phyloP scores from a whole-genome alignment of 2,888 invertebrate genomes.

The Zaprionus lineosus region DNA sequence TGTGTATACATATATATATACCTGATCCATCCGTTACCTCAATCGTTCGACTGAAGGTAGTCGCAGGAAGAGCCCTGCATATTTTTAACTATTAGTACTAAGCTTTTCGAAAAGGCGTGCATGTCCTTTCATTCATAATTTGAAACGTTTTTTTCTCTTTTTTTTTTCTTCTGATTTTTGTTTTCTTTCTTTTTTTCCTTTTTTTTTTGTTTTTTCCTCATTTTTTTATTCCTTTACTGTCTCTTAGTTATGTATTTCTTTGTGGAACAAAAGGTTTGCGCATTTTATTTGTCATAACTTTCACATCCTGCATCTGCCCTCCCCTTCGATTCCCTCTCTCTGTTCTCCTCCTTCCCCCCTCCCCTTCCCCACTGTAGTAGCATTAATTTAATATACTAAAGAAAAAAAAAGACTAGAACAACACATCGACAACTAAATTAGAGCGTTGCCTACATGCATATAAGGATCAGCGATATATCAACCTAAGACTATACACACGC shows the following conservation, averaged over 20 bases:
- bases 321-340: conserved; percentile 6
- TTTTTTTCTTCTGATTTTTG: conserved; percentile 3
- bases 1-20: conserved; percentile 21
- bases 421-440: conserved; percentile 34
- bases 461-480: conserved; percentile 42
- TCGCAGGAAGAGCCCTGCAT: conserved; percentile 19
- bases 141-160: conserved; percentile 11
- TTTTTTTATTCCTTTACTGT: too few species aligned
- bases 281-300: conserved; percentile 64
- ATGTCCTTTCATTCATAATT: too few species aligned
- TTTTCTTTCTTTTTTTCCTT: background rate
- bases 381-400: conserved; percentile 25
- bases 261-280: conserved; percentile 58
- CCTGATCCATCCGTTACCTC: conserved; percentile 17
- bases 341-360: conserved; percentile 10
- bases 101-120: conserved; percentile 61
- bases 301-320: conserved; percentile 23
- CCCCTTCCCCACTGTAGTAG: conserved; percentile 12
- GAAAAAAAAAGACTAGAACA: conserved; percentile 12
- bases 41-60: too few species aligned
- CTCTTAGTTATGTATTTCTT: conserved; percentile 18
- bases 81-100: conserved; percentile 65
- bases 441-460: conserved; percentile 43
- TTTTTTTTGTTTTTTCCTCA: conserved; percentile 4
- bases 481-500: conserved; percentile 63